Evolutionary conservation across 2,797 vertebrate species (phyloP), one percentile per base, ranked within the genome.

Genomic region (Agapornis canus): DNA sequence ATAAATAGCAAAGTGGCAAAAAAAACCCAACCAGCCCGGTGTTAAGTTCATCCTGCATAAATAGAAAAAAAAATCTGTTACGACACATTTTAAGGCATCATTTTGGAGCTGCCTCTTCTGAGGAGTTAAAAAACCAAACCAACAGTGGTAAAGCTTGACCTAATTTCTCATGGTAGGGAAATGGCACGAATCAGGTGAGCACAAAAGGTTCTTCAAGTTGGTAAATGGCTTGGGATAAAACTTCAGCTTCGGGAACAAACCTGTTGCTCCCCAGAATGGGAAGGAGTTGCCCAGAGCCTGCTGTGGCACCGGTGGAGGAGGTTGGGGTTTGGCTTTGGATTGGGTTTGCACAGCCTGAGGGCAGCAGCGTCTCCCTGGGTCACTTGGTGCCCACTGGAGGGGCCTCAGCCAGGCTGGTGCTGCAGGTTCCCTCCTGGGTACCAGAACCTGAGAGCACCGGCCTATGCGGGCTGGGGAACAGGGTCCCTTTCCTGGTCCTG

Each of bases 1-100:
- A 98, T 98, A 98, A 97, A 98, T 98, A 98, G 98, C 98, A 98
- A 98, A 98, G 98, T 98, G 98, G 97, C 98, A 98, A 97, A 96
- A 97, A 94, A 83, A 92, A 93, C 92, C 54, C 56, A 57, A 57
- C 56, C 56, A 87, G 86, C 96, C 81, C 45, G 92, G 97, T 97
- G 97, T 98, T 97, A 97, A 97, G 96, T 98, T 98, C 97, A 97
- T 98, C 97, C 96, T 97, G 97, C 97, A 98, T 98, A 98, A 98
- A 97, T 97, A 97, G 97, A 98, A 26, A 15, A 39, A 97, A 89
- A 97, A 89, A 97, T 92, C 97, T 97, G 97, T 97, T 96, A 95
- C 95, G 89, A 97, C 95, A 94, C 95, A 89, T 96, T 97, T 97
- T 97, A 94, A 98, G 97, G 97, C 97, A 97, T 96, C 94, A 57